phyloP scores from a whole-genome alignment of 2,113 vertebrate species.

The Gobius niger region DNA sequence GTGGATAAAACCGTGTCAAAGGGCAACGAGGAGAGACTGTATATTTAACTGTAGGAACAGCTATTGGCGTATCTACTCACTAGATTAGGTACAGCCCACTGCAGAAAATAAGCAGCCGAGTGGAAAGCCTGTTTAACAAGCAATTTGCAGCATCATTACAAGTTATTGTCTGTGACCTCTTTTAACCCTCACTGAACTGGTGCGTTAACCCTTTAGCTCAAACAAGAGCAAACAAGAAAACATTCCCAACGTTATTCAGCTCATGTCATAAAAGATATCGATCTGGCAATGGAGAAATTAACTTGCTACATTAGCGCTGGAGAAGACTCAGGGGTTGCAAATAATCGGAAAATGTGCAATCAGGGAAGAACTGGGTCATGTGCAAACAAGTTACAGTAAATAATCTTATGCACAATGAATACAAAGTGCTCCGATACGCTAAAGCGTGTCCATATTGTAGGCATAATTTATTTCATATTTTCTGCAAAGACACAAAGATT shows the following conservation, averaged over 20 bases:
- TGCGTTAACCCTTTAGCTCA: conserved; percentile 3
- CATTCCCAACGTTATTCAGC: not conserved
- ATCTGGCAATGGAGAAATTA: no score
- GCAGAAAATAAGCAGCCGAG: conserved; percentile 27
- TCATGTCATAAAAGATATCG: no score
- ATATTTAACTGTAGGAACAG: conserved; percentile 46
- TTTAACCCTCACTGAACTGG: not conserved
- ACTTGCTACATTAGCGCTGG: no score
- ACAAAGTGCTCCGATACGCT: no score
- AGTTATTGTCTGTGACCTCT: not conserved
- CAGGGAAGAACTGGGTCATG: no score
- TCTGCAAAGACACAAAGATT: no score
- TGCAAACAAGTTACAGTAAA: no score
- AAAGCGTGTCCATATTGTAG: no score
- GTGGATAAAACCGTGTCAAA: conserved; percentile 42
- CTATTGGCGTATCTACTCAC: conserved; percentile 37
- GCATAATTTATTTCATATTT: no score
- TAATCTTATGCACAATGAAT: no score
- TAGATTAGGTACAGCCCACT: conserved; percentile 8
- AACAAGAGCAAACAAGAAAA: not conserved
- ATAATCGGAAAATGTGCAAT: no score
- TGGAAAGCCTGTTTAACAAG: conserved; percentile 41
- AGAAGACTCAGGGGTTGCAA: no score
- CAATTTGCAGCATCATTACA: conserved; percentile 47
- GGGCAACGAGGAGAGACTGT: conserved; percentile 9